Base-by-base conservation (phyloP, 2,797 vertebrate species). In the Orientallactaga sibirica region DNA sequence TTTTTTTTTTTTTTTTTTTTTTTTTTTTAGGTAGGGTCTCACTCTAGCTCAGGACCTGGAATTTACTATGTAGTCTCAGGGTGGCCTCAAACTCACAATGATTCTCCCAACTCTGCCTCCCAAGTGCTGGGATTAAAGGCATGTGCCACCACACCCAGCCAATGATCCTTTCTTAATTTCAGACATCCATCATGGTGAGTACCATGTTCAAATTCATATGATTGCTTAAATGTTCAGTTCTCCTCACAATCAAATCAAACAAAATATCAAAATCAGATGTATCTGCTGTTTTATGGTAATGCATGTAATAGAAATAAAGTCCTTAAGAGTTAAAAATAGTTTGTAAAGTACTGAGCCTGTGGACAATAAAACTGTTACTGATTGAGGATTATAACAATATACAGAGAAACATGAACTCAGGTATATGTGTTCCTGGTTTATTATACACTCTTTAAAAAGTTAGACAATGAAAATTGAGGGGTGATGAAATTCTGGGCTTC, bases 121-220 rank as follows among this genome's bases (percentile, higher is more conserved):
- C 33, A 37, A 37, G 33, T 37, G 33, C 33, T 37, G 33, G 33
- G 33, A 37, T 37, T 37, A 37, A 37, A 37, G 33, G 33, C 33
- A 37, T 37, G 33, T 37, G 33, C 33, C 33, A 37, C 33, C 33
- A 37, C 33, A 37, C 33, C 33, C 33, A 37, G 33, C 33, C 33
- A 37, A 37, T 29, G 22, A 27, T 2, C 1, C 0, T 6, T 78
- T 52, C 58, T 5, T 10, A 11, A 11, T 5, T 24, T 0, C 12
- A 29, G 19, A 4, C 15, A 62, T 7, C 33, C 41, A 2, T 25
- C 16, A 6, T 7, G 11, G 25, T 37, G 58, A 29, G n/a, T 20
- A 37, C 43, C 64, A n/a, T 12, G 48, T 48, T 48, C 48, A 48
- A 48, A 62, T 64, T 55, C 24, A 62, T 20, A 37, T 7, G 78